Percentiles rank a stretch among this genome's conserved stretches.
phyloP scores from a whole-genome alignment of 2,113 vertebrate genomes.

The Mus pahari region DNA sequence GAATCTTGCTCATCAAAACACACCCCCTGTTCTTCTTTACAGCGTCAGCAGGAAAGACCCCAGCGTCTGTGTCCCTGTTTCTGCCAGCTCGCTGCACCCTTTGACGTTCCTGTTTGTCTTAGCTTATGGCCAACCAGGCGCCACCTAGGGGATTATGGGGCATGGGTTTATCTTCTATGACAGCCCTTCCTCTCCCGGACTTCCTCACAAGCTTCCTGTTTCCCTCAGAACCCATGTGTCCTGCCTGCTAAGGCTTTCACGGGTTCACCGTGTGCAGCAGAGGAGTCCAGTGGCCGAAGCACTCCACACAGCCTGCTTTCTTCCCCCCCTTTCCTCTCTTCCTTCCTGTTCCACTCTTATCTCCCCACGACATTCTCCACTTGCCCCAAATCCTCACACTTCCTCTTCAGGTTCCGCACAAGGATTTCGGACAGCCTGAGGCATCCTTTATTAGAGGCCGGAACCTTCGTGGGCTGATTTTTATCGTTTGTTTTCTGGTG shows the following conservation, averaged over 20 bases:
- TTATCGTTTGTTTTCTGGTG: background rate
- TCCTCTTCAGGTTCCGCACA: slow-evolving; percentile 31
- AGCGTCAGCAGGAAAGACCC: background rate
- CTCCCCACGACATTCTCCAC: slow-evolving; percentile 2
- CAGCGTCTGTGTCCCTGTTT: background rate
- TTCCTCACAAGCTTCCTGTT: slow-evolving; percentile 57
- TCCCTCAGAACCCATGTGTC: background rate
- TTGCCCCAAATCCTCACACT: slow-evolving; percentile 9
- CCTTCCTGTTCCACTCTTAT: slow-evolving; percentile 56
- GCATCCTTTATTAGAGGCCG: background rate
- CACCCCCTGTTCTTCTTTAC: background rate
- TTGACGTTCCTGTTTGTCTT: slow-evolving; percentile 41
- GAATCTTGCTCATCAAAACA: background rate
- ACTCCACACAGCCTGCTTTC: background rate
- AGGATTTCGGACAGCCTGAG: slow-evolving; percentile 7
- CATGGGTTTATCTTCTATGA: slow-evolving; percentile 65
- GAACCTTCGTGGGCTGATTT: too few relatives aligned
- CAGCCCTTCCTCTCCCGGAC: slow-evolving; percentile 53
- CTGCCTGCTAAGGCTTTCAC: background rate
- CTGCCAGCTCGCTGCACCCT: background rate
- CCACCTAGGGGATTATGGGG: background rate
- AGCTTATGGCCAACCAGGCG: background rate
- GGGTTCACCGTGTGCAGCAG: fast-evolving
- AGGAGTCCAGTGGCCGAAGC: background rate
- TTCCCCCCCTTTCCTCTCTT: slow-evolving; percentile 42